phyloP scores from a whole-genome alignment of 2,113 vertebrate species.

The Ardeotis arabs region DNA sequence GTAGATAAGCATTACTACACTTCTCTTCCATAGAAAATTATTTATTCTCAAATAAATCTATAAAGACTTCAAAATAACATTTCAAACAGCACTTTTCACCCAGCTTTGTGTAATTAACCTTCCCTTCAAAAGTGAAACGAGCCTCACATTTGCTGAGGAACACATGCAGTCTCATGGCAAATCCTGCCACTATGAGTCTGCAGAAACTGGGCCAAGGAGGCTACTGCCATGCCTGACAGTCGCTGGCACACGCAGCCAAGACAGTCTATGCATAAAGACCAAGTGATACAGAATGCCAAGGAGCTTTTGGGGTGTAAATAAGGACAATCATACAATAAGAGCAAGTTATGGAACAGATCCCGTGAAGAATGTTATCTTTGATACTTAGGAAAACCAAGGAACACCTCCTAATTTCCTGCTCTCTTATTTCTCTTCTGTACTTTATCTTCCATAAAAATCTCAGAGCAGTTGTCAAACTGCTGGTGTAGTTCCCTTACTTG shows the following conservation, averaged over 20 bases:
- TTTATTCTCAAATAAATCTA: neutral
- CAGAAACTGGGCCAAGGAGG: neutral
- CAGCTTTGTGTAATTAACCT: neutral
- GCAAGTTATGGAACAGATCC: neutral
- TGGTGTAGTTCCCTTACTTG: neutral
- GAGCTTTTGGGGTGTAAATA: neutral
- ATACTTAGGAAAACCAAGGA: neutral
- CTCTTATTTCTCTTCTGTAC: neutral
- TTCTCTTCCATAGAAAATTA: neutral
- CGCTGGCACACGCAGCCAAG: neutral
- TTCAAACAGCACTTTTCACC: neutral
- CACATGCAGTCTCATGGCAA: neutral
- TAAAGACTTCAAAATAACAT: neutral
- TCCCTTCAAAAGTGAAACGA: neutral
- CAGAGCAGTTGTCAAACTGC: slow-evolving; percentile 7
- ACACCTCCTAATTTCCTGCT: slow-evolving; percentile 11
- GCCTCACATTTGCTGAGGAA: neutral
- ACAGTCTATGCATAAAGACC: fast-evolving
- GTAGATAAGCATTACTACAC: neutral
- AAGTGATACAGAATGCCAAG: neutral
- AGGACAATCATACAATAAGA: neutral
- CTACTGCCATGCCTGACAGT: neutral
- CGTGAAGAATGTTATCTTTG: neutral
- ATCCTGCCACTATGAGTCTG: neutral
- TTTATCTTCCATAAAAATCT: neutral